Percentiles rank a stretch among this genome's conserved stretches.
Conservation (phyloP, 2,113 vertebrate species). For the Myocastor coypus region DNA sequence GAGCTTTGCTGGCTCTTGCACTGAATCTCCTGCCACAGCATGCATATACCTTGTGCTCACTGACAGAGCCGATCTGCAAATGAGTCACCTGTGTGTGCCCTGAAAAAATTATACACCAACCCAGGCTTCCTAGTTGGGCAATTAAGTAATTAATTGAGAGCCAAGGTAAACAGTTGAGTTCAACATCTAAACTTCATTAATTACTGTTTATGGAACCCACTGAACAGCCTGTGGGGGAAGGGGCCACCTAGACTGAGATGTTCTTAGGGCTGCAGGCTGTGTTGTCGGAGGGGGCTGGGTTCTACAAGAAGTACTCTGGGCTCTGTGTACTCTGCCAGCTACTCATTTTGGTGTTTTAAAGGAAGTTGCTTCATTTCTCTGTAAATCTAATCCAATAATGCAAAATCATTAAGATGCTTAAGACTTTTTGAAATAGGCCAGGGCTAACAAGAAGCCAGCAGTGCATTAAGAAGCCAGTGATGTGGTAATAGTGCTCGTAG, state of each 20-base stretch:
- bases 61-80: slow-evolving; percentile 7
- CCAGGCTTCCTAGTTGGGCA: slow-evolving; percentile 59
- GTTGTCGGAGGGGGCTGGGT: neutral
- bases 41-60: neutral
- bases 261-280: neutral
- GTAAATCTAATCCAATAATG: neutral
- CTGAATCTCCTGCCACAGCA: neutral
- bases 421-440: neutral
- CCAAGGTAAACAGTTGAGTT: slow-evolving; percentile 61
- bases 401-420: neutral
- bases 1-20: neutral
- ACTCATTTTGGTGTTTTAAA: neutral
- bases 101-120: slow-evolving; percentile 51
- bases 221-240: neutral
- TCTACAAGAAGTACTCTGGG: rapidly evolving
- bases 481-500: rapidly evolving
- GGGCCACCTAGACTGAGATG: neutral
- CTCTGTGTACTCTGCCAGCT: neutral
- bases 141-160: slow-evolving; percentile 77
- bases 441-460: neutral
- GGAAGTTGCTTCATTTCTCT: slow-evolving; percentile 24
- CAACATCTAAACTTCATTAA: slow-evolving; percentile 62
- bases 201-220: slow-evolving; percentile 65
- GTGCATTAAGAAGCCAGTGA: neutral
- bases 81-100: slow-evolving; percentile 31